A percentile compares a stretch with the other conserved stretches of the same genome.
Evolutionary conservation across 2,797 vertebrate species (phyloP).

Genomic region (Silurus lanzhouensis): DNA sequence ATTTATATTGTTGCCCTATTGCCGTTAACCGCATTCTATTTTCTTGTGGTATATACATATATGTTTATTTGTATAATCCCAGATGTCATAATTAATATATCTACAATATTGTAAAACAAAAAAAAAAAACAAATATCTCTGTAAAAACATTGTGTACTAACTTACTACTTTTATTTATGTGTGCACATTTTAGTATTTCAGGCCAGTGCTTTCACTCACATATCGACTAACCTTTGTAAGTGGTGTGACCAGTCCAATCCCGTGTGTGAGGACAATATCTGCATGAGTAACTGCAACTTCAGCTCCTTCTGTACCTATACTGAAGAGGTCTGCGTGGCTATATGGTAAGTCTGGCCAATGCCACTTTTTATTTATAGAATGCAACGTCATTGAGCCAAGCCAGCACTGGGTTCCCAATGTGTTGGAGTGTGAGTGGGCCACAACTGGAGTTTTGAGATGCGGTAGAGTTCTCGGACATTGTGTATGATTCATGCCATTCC

Average conservation of each 20-base stretch:
- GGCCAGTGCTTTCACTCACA: conserved; percentile 68
- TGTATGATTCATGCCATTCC: conserved; percentile 29
- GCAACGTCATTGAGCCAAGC: background rate
- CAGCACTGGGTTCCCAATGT: background rate
- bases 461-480: conserved; percentile 15
- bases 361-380: conserved; percentile 18
- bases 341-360: conserved; percentile 78
- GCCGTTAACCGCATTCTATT: background rate
- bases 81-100: background rate
- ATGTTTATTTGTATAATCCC: background rate
- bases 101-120: background rate
- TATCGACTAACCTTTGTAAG: conserved; percentile 82
- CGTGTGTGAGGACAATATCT: conserved; percentile 77
- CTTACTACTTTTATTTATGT: conserved; percentile 16
- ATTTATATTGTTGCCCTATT: background rate
- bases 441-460: background rate
- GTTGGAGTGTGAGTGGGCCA: conserved; percentile 20
- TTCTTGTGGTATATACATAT: background rate
- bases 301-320: conserved; percentile 79
- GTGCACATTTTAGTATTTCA: conserved; percentile 65
- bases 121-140: no score
- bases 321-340: conserved; percentile 85
- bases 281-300: conserved; percentile 84
- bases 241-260: conserved; percentile 84
- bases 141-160: background rate